Conservation (phyloP, 2,797 vertebrate species). For the Zonotrichia albicollis region DNA sequence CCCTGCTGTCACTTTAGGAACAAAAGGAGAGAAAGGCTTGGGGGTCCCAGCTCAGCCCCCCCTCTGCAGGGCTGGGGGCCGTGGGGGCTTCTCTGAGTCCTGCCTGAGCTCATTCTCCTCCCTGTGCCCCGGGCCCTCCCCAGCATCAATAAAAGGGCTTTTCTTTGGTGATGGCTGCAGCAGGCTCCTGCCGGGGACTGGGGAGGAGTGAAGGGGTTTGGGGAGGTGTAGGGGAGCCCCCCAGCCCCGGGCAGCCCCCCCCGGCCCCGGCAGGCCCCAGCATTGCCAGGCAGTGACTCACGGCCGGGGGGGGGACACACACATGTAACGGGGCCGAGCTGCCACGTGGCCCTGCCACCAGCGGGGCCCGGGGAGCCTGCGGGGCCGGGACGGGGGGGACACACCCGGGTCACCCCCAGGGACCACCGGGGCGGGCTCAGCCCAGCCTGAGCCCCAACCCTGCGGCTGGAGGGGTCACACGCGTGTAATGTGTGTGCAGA, state of each 20-base stretch:
- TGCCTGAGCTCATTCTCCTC: background rate
- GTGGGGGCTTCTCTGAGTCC: background rate
- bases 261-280: background rate
- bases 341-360: background rate
- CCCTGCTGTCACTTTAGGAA: background rate
- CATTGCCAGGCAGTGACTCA: constrained; percentile 10
- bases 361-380: background rate
- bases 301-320: background rate
- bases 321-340: background rate
- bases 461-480: accelerated
- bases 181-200: background rate
- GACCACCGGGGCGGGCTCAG: too few species aligned
- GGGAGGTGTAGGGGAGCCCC: background rate
- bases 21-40: background rate
- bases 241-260: background rate
- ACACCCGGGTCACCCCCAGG: background rate
- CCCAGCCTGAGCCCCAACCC: background rate
- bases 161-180: constrained; percentile 8
- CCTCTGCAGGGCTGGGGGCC: background rate
- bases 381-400: background rate
- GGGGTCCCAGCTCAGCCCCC: background rate
- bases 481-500: accelerated
- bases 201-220: background rate
- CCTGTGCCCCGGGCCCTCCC: background rate
- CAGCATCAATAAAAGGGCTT: constrained; percentile 52